Evolutionary conservation across 2,888 invertebrate species (phyloP).

Genomic region (Morpho deidamia): DNA sequence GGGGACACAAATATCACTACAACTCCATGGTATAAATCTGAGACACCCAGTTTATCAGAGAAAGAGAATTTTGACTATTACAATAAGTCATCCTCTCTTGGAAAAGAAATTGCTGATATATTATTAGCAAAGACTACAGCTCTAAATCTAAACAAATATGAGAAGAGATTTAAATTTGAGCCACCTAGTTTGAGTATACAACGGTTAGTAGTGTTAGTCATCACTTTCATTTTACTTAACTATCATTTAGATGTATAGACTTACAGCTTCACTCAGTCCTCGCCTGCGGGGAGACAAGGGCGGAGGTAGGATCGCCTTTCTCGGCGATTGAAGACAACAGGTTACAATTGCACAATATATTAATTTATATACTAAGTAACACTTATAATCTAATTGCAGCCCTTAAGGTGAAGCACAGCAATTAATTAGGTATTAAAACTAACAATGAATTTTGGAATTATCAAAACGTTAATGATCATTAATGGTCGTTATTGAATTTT

Average conservation of each 20-base stretch:
- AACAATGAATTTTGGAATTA: too few relatives aligned
- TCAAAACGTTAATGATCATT: too few relatives aligned
- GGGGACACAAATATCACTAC: constrained; percentile 35
- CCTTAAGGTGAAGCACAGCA: too few relatives aligned
- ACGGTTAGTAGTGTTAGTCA: constrained; percentile 40
- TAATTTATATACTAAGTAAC: too few relatives aligned
- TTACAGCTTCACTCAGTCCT: too few relatives aligned
- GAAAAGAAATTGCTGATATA: constrained; percentile 43
- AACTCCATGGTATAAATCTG: constrained; percentile 48
- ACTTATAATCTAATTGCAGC: too few relatives aligned
- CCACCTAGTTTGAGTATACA: constrained; percentile 46
- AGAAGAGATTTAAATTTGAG: constrained; percentile 33
- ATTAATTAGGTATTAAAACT: too few relatives aligned
- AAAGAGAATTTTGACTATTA: constrained; percentile 47
- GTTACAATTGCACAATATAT: too few relatives aligned
- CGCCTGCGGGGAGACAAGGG: too few relatives aligned
- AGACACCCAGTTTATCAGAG: constrained; percentile 56
- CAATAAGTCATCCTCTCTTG: constrained; percentile 35
- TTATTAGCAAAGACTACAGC: constrained; percentile 40
- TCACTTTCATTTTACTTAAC: not conserved
- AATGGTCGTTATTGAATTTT: too few relatives aligned
- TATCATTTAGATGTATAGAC: not conserved
- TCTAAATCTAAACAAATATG: constrained; percentile 33
- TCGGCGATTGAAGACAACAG: too few relatives aligned
- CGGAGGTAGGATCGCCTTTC: too few relatives aligned